Evolutionary conservation across 2,888 invertebrate species (phyloP).

Genomic region (Lasius platythorax): DNA sequence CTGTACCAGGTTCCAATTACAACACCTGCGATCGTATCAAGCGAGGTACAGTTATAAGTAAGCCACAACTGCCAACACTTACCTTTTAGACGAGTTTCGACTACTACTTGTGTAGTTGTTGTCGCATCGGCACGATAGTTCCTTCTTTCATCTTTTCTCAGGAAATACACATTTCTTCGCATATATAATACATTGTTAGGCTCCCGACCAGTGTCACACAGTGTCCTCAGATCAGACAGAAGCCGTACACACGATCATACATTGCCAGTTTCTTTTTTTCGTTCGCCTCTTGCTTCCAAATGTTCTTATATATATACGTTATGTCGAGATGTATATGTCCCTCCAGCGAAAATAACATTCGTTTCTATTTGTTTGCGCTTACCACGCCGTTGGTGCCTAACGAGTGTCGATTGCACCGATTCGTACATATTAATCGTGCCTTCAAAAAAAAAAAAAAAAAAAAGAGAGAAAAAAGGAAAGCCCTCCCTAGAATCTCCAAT

Average conservation of each 20-base stretch:
- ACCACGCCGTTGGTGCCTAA: slow-evolving; percentile 75
- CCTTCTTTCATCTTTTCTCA: slow-evolving; percentile 66
- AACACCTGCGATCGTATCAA: slow-evolving; percentile 97
- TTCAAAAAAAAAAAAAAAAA: not conserved
- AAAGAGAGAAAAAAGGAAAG: not conserved
- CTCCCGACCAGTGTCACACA: slow-evolving; percentile 46
- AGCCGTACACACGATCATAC: slow-evolving; percentile 40
- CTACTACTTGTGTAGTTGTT: slow-evolving; percentile 79
- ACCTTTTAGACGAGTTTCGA: slow-evolving; percentile 77
- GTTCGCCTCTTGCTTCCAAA: slow-evolving; percentile 76
- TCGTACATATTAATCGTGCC: slow-evolving; percentile 14
- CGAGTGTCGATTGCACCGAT: slow-evolving; percentile 62
- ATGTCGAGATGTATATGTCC: slow-evolving; percentile 58
- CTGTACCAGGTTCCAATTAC: slow-evolving; percentile 97
- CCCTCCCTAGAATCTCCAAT: not conserved
- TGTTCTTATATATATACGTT: slow-evolving; percentile 62
- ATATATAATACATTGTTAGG: slow-evolving; percentile 58
- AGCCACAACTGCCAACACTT: slow-evolving; percentile 87
- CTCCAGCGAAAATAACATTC: slow-evolving; percentile 56
- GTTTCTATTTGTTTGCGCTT: slow-evolving; percentile 74
- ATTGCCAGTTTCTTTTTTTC: slow-evolving; percentile 70
- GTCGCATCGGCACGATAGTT: slow-evolving; percentile 84
- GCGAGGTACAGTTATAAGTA: slow-evolving; percentile 96
- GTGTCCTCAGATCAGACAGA: slow-evolving; percentile 27
- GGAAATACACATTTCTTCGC: slow-evolving; percentile 55